phyloP scores from a whole-genome alignment of 2,113 vertebrate species.

The Narcine bancroftii region DNA sequence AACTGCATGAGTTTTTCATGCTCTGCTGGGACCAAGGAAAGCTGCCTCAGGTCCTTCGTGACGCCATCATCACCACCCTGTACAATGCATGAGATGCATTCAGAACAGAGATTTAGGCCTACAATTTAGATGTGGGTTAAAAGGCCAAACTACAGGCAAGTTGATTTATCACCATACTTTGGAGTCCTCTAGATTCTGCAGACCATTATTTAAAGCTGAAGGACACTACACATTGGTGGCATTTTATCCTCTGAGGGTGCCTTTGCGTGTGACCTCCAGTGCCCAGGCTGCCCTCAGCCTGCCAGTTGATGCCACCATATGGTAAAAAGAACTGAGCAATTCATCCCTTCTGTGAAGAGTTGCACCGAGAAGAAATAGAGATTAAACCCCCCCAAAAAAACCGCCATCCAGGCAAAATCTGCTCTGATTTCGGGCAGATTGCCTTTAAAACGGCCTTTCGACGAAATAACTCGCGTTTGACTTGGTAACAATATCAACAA shows the following conservation, averaged over 20 bases:
- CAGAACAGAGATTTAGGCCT: not conserved
- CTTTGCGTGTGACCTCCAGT: not conserved
- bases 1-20: too few species aligned
- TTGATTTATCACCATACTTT: not conserved
- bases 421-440: too few species aligned
- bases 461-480: too few species aligned
- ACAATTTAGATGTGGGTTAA: not conserved
- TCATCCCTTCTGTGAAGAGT: too few species aligned
- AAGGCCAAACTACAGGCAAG: not conserved
- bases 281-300: not conserved
- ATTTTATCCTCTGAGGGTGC: not conserved
- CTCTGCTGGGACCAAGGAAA: too few species aligned
- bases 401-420: too few species aligned
- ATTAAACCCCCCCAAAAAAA: too few species aligned
- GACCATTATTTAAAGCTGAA: not conserved
- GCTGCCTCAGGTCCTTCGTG: too few species aligned
- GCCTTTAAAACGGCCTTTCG: not conserved
- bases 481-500: too few species aligned
- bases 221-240: not conserved
- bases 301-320: constrained; percentile 15
- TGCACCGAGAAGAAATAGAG: too few species aligned
- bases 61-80: too few species aligned
- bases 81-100: not conserved
- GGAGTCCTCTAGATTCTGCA: not conserved
- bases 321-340: not conserved